Evolutionary conservation across 1,140 invertebrate genomes (phyloP).

Genomic region (Drosophila takahashii): DNA sequence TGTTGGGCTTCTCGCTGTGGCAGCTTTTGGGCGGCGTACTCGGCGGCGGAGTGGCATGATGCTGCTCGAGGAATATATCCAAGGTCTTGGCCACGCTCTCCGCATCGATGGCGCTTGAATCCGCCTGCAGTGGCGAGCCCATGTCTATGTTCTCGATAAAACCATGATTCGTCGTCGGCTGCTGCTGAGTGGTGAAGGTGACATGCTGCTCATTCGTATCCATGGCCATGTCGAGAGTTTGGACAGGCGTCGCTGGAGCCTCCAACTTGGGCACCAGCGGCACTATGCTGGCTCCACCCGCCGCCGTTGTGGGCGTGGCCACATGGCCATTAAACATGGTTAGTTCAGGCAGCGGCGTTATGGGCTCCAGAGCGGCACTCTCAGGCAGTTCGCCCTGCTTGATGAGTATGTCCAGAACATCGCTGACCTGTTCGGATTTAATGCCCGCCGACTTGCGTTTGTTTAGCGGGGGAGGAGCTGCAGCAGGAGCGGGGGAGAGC

Average conservation of each 20-base stretch:
- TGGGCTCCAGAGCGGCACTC: constrained; percentile 92
- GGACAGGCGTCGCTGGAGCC: constrained; percentile 60
- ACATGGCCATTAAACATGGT: constrained; percentile 52
- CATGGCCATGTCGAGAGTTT: constrained; percentile 62
- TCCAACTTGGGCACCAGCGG: constrained; percentile 67
- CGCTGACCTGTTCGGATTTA: constrained; percentile 95
- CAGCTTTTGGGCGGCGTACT: constrained; percentile 59
- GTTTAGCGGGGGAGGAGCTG: constrained; percentile 43
- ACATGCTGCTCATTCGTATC: constrained; percentile 54
- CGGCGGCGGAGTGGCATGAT: constrained; percentile 71
- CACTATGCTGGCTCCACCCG: constrained; percentile 66
- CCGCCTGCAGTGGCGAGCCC: constrained; percentile 71
- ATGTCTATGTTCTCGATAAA: constrained; percentile 81
- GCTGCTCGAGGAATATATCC: constrained; percentile 81
- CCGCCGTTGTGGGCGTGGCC: constrained; percentile 42
- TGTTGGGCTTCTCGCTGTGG: constrained; percentile 55
- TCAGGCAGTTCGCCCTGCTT: constrained; percentile 96
- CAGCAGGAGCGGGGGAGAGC: constrained; percentile 25
- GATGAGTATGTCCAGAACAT: constrained; percentile 97
- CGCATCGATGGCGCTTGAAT: constrained; percentile 53
- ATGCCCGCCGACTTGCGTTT: constrained; percentile 86
- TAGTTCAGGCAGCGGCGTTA: constrained; percentile 85
- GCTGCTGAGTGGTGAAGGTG: constrained; percentile 14
- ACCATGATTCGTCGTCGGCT: constrained; percentile 8
- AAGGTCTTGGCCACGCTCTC: constrained; percentile 78